Evolutionary conservation across 2,888 invertebrate genomes (phyloP).

Genomic region (Sepioteuthis lessoniana): DNA sequence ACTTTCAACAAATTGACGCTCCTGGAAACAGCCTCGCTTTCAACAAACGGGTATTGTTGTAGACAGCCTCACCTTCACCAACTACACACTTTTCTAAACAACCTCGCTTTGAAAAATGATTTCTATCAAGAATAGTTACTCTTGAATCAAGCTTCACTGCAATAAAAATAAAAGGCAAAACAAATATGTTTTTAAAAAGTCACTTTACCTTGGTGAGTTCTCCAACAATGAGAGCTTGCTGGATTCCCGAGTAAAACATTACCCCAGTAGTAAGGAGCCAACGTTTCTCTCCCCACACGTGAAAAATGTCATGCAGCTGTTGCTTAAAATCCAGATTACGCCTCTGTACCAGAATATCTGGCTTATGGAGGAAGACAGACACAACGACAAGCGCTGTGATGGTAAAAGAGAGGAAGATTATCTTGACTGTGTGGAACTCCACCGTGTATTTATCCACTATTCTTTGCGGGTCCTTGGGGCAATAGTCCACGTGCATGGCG

Average conservation of each 20-base stretch:
- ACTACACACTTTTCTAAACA: too few relatives aligned
- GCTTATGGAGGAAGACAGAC: conserved; percentile 66
- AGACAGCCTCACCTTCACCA: too few relatives aligned
- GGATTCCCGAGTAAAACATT: conserved; percentile 67
- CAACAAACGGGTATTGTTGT: too few relatives aligned
- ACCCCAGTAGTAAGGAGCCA: conserved; percentile 61
- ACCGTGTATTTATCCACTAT: not conserved
- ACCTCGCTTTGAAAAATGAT: too few relatives aligned
- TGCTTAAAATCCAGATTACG: conserved; percentile 59
- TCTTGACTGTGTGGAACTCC: conserved; percentile 54
- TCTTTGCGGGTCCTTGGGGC: conserved; percentile 35
- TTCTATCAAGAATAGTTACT: too few relatives aligned
- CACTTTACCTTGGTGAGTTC: conserved; percentile 66
- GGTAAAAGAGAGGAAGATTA: conserved; percentile 65
- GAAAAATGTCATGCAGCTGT: conserved; percentile 58
- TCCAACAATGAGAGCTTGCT: conserved; percentile 67
- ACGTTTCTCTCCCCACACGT: conserved; percentile 60
- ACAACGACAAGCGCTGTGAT: conserved; percentile 65
- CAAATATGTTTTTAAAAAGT: not conserved
- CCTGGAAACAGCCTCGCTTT: too few relatives aligned
- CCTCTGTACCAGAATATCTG: conserved; percentile 66
- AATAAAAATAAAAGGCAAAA: too few relatives aligned
- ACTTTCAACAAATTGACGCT: too few relatives aligned
- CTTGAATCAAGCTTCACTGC: too few relatives aligned
- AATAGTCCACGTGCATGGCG: conserved; percentile 44